phyloP scores from a whole-genome alignment of 1,140 invertebrate species.

The Panonychus citri region DNA sequence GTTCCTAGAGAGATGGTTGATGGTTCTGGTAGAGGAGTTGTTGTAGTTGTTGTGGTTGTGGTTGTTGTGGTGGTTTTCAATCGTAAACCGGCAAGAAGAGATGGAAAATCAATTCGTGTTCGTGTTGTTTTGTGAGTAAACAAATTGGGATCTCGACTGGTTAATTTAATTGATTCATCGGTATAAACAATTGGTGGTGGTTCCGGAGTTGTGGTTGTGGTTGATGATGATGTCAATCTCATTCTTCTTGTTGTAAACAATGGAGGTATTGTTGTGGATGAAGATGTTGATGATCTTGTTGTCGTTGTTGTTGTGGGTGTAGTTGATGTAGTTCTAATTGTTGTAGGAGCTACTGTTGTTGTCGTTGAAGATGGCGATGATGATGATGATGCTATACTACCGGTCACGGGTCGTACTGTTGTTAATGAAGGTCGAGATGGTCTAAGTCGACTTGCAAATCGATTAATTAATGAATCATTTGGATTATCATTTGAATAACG shows the following conservation, averaged over 20 bases:
- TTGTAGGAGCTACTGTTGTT: neutral
- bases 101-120: no score
- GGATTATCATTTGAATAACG: neutral
- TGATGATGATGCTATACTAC: no score
- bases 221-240: neutral
- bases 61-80: neutral
- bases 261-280: slow-evolving; percentile 6
- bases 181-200: no score
- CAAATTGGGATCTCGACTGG: no score
- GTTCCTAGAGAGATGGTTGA: neutral
- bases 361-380: neutral
- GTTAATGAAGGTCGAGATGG: no score
- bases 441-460: no score
- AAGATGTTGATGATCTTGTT: slow-evolving; percentile 9
- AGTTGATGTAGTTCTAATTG: neutral
- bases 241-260: neutral
- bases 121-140: no score
- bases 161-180: no score
- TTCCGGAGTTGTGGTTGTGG: neutral
- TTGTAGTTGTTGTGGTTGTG: neutral
- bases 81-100: no score
- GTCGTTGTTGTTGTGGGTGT: neutral
- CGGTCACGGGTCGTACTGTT: no score
- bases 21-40: neutral
- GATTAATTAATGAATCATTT: neutral